Evolutionary conservation across 2,797 vertebrate genomes (phyloP), one percentile per base, ranked within the genome.

Genomic region (Cheirogaleus major): DNA sequence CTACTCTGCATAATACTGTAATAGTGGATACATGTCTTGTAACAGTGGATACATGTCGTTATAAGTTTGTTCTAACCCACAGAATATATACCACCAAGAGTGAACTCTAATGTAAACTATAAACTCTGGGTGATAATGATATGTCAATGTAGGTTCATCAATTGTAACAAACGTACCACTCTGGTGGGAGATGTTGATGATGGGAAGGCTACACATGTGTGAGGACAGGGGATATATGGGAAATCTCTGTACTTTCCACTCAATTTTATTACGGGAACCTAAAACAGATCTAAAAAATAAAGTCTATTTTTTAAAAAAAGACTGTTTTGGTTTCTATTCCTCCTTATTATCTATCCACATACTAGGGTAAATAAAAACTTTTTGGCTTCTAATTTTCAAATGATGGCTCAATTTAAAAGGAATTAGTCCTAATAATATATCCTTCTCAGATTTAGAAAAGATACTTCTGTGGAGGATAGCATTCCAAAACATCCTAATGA

Each of bases 341-440:
- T 90, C 27, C 50, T 94, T 63, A 57, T 8, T 67, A 73, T 67
- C 91, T 91, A 88, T 76, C 93, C 61, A 95, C 41, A 83, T 52
- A 75, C 18, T 63, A 79, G n/a, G 18, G 25, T 63, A 95, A 95
- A 86, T 55, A 20, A 89, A 61, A 83, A 35, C 14, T 4, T 57
- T 69, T 72, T 52, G 75, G n/a, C 38, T 96, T 97, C 59, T 57
- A 85, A 86, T 70, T 94, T 96, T 93, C 63, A 96, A 97, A 80
- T 48, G 57, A 65, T 55, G 38, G 76, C 61, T 95, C n/a, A 59
- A 70, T 84, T 79, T 91, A 83, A 50, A 97, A 81, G 81, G 38
- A 70, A 32, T 50, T 20, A 52, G 18, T 72, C 59, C 76, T 90
- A 97, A 23, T 87, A 87, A 76, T 61, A 12, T 27, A 89, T 83